Evolutionary conservation across 1,140 invertebrate species (phyloP).

Genomic region (Trichonephila clavata): DNA sequence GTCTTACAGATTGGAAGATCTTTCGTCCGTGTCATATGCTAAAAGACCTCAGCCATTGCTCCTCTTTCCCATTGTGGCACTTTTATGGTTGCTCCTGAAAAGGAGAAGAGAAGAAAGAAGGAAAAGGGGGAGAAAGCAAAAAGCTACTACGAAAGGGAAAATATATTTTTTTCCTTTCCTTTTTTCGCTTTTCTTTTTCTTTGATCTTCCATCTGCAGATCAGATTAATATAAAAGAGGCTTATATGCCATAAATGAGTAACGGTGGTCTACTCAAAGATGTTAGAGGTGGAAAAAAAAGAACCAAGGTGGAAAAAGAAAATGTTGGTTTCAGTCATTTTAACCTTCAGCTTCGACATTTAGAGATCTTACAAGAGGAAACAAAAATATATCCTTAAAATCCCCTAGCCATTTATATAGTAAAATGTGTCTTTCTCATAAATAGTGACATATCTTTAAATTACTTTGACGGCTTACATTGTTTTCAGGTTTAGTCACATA

Average conservation of each 20-base stretch:
- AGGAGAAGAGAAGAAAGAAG: not conserved
- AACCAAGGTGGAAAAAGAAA: not conserved
- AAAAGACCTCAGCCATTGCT: slow-evolving; percentile 35
- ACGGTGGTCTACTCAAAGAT: slow-evolving; percentile 35
- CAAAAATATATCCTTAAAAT: not conserved
- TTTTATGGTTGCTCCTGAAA: slow-evolving; percentile 50
- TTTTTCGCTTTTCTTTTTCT: slow-evolving; percentile 3
- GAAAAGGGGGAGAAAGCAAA: slow-evolving; percentile 7
- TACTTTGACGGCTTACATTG: not conserved
- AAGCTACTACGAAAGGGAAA: not conserved
- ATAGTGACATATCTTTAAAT: not conserved
- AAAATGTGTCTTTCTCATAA: not conserved
- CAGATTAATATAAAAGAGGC: slow-evolving; percentile 71
- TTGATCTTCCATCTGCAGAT: slow-evolving; percentile 68
- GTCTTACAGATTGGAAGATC: slow-evolving; percentile 39
- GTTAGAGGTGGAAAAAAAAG: not conserved
- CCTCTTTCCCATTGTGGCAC: slow-evolving; percentile 44
- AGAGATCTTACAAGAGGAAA: not conserved
- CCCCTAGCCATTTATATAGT: too few species aligned
- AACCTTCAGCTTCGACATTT: slow-evolving; percentile 17
- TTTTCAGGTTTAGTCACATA: too few species aligned
- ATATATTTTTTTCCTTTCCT: not conserved
- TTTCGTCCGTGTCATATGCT: slow-evolving; percentile 58
- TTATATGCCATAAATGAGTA: slow-evolving; percentile 70
- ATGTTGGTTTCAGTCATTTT: not conserved